Evolutionary conservation across 2,888 invertebrate species (phyloP).

Genomic region (Hydraecia micacea): DNA sequence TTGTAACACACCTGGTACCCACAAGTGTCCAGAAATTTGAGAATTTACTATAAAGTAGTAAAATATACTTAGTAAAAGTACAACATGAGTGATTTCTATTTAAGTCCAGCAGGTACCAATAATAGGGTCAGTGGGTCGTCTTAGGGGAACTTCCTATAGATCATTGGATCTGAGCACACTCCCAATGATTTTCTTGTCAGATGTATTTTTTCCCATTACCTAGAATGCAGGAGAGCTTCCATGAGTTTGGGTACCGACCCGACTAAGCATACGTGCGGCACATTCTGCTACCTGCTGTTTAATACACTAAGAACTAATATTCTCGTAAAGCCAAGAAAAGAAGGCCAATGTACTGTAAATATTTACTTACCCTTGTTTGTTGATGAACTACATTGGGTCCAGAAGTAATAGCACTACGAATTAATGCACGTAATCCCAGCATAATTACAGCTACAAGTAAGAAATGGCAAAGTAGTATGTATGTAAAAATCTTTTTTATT

Average conservation of each 20-base stretch:
- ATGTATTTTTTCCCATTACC: background rate
- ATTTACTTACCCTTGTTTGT: constrained; percentile 80
- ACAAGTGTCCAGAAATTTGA: background rate
- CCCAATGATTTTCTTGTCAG: background rate
- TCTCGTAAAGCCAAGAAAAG: background rate
- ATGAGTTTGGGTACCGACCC: background rate
- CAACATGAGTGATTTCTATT: background rate
- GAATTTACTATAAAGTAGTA: background rate
- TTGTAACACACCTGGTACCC: background rate
- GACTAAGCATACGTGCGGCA: background rate
- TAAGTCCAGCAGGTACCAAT: background rate
- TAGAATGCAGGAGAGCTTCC: background rate
- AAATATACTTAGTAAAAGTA: background rate
- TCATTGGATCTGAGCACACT: background rate
- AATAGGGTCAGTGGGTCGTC: too few relatives aligned
- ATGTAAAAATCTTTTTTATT: background rate
- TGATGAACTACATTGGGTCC: constrained; percentile 73
- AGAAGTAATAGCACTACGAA: constrained; percentile 67
- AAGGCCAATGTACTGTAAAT: background rate
- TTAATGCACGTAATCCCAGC: constrained; percentile 75
- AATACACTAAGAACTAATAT: background rate
- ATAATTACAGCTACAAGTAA: constrained; percentile 60
- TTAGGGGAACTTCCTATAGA: background rate
- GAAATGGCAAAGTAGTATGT: background rate
- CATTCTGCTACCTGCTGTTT: background rate